Evolutionary conservation across 2,888 invertebrate genomes (phyloP), one percentile per base, ranked within the genome.

Genomic region (Galerucella calmariensis): DNA sequence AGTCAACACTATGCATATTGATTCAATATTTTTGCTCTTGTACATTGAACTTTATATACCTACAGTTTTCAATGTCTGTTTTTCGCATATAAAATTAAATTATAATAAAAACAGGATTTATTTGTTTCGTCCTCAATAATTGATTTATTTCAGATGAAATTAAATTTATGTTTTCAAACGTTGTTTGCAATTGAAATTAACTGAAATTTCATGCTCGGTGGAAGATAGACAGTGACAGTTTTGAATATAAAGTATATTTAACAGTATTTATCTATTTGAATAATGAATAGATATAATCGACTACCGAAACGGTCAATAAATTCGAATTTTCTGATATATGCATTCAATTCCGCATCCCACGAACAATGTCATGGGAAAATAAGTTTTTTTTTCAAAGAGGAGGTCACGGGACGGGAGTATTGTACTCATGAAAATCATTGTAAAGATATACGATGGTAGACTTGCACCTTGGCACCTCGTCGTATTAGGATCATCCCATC

Each of bases 201-300:
- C 46, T 65, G 20, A 44, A 20, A 65, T 41, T 65, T 65, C 46
- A 65, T 20, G 63, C 35, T 41, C 44, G 35, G n/a, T 14, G 8
- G 41, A 27, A 41, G 46, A 46, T 65, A 12, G 10, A 2, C 63
- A 65, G 11, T 11, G 16, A 65, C 46, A 44, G 16, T 65, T 62
- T 62, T 11, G 46, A 65, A 65, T 65, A 65, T 16, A 11, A 65
- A 65, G 44, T 27, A 35, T 41, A 41, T 35, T 62, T 62, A 62
- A 62, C 62, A 62, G 62, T 62, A 62, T 41, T 61, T 24, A 35
- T 27, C n/a, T 12, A 35, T 62, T 41, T 62, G 41, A 41, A 62
- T 62, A 41, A 62, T 27, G 27, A 62, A n/a, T 41, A 62, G 62
- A 9, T 62, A 41, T 10, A 12, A 56, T 62, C 14, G 41, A 59